Evolutionary conservation across 2,888 invertebrate genomes (phyloP).

Genomic region (Geotrupes spiniger): DNA sequence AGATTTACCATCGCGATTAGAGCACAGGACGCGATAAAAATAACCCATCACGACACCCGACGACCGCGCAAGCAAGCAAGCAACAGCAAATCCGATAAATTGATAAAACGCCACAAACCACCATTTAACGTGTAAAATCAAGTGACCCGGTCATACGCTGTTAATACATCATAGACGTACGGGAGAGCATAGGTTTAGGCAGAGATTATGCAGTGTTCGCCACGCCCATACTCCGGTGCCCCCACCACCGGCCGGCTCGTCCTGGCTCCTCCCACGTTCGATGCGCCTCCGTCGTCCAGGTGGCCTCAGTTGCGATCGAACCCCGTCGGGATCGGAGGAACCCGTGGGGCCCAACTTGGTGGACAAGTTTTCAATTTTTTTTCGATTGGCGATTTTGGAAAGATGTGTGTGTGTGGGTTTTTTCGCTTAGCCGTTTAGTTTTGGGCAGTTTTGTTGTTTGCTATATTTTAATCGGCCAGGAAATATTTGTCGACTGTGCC

Average conservation of each 20-base stretch:
- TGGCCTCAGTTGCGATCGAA: slow-evolving; percentile 22
- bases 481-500: too few species aligned
- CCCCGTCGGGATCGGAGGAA: slow-evolving; percentile 11
- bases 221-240: slow-evolving; percentile 32
- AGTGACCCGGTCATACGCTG: slow-evolving; percentile 35
- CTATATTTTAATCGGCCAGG: too few species aligned
- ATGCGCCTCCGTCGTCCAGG: slow-evolving; percentile 19
- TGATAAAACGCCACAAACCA: slow-evolving; percentile 29
- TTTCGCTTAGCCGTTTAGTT: too few species aligned
- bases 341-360: too few species aligned
- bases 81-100: slow-evolving; percentile 2
- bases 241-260: slow-evolving; percentile 26
- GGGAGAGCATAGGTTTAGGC: slow-evolving; percentile 30
- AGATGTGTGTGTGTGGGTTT: too few species aligned
- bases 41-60: not conserved
- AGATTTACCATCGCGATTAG: too few species aligned
- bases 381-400: too few species aligned
- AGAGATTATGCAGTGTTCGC: slow-evolving; percentile 33
- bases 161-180: slow-evolving; percentile 31
- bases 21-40: slow-evolving; percentile 5
- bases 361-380: too few species aligned
- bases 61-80: not conserved
- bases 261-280: slow-evolving; percentile 31
- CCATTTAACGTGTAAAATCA: slow-evolving; percentile 45
- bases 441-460: too few species aligned